Conservation (phyloP, 1,140 invertebrate genomes). For the Papilio dardanus region DNA sequence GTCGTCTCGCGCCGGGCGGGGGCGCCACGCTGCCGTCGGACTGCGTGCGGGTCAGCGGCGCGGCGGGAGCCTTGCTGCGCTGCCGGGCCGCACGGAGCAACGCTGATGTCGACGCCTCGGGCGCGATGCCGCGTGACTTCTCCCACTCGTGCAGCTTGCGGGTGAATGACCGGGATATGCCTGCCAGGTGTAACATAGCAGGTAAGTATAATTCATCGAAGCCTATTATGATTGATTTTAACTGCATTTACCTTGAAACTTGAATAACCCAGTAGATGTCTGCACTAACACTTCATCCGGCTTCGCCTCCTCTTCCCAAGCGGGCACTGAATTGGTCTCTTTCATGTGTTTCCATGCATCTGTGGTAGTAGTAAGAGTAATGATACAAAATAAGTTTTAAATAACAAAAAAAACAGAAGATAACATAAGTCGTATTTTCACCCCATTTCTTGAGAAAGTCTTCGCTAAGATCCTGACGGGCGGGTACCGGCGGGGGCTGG, state of each 20-base stretch:
- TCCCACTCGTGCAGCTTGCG: constrained; percentile 96
- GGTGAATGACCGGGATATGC: constrained; percentile 93
- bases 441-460: constrained; percentile 87
- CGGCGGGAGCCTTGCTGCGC: constrained; percentile 78
- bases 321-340: constrained; percentile 80
- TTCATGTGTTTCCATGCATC: constrained; percentile 87
- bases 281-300: constrained; percentile 88
- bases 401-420: too few species aligned
- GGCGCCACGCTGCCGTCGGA: constrained; percentile 88
- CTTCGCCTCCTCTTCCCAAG: constrained; percentile 78
- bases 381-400: too few species aligned
- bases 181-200: constrained; percentile 47
- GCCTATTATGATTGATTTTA: background rate
- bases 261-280: constrained; percentile 90
- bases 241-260: constrained; percentile 86
- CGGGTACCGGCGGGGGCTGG: constrained; percentile 77
- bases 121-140: constrained; percentile 90
- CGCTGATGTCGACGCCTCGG: constrained; percentile 91
- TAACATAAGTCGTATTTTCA: constrained; percentile 44
- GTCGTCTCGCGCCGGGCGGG: constrained; percentile 76
- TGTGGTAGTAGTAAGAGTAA: constrained; percentile 53
- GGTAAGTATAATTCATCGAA: constrained; percentile 22
- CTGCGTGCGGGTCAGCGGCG: constrained; percentile 85
- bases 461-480: constrained; percentile 84
- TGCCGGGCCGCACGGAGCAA: constrained; percentile 83